Evolutionary conservation across 2,888 invertebrate species (phyloP), one percentile per base, ranked within the genome.

Genomic region (Sarcophaga caerulescens): DNA sequence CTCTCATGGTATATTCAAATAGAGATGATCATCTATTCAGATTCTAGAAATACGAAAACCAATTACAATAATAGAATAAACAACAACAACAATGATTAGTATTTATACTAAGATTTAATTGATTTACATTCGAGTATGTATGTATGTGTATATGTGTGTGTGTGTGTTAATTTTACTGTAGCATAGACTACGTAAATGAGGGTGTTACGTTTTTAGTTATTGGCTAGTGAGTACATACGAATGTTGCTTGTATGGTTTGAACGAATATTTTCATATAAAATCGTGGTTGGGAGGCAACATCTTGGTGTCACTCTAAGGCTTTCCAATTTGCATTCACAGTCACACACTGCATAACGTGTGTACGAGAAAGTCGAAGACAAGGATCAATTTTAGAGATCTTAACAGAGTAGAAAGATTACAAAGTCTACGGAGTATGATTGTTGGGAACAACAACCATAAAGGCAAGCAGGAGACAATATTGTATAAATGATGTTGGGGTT

Each of bases 11-110:
- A 10, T 8, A 35, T 89, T 45, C 17, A 52, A 52, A 52, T 52
- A 52, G 89, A 90, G 89, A 89, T 89, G 89, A 89, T 91, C 90
- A 90, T 75, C 65, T 57, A 52, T 52, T 17, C 5, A 52, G 52
- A 52, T 52, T 0, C n/a, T 70, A 73, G 14, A 59, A 74, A 57
- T 71, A 57, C 19, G 52, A 59, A 21, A 74, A 57, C 25, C 63
- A 75, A 52, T 14, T 70, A 44, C 57, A 76, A 71, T 21, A 21
- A 21, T 11, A 57, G 59, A 71, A 44, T 35, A 63, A 47, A 60
- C 86, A 70, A 63, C 70, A 84, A 87, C 60, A 89, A 89, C 90
- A 91, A 90, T 89, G 90, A 85, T 84, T 85, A 81, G 83, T 77
- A 78, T 75, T 83, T 76, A 80, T 84, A 84, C 81, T 75, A 52